Percentiles rank a stretch among this genome's conserved stretches.
These are phyloP conservation scores for Crotalus helleri DNA, from an alignment of 2,113 vertebrate genomes.

Conservation along the genomic window DNA sequence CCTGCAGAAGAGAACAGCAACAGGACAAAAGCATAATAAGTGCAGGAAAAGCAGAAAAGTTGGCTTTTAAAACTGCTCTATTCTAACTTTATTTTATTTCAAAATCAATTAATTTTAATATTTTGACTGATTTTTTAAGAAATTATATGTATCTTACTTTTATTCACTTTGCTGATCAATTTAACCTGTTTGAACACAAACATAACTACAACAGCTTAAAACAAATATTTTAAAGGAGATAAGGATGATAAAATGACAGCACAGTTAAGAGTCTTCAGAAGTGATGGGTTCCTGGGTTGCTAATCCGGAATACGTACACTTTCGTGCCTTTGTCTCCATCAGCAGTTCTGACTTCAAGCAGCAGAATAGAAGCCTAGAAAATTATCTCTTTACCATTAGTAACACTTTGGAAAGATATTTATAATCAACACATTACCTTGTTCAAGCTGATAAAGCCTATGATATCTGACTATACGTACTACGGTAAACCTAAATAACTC, in stretches of 20 bases:
- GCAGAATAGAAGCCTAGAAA: constrained; percentile 99
- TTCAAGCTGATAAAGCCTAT: constrained; percentile 73
- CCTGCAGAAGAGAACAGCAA: constrained; percentile 97
- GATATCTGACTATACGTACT: constrained; percentile 70
- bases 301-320: constrained; percentile 99
- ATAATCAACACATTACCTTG: constrained; percentile 86
- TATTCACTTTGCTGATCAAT: constrained; percentile 83
- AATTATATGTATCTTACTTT: constrained; percentile 80
- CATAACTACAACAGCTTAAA: constrained; percentile 81
- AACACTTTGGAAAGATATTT: constrained; percentile 99
- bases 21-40: constrained; percentile 82
- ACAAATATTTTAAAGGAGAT: constrained; percentile 85
- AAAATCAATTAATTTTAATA: constrained; percentile 74
- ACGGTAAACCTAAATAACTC: constrained; percentile 62
- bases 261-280: constrained; percentile 95
- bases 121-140: constrained; percentile 70
- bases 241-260: constrained; percentile 86
- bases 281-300: constrained; percentile 99
- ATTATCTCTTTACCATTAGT: constrained; percentile 99
- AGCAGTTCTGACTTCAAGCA: constrained; percentile 99
- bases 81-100: constrained; percentile 74
- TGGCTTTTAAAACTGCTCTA: constrained; percentile 70
- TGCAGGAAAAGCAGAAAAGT: constrained; percentile 57
- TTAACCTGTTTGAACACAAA: constrained; percentile 87
- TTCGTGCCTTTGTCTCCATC: constrained; percentile 99